Conservation (phyloP, 2,888 invertebrate species). For the Mesochorus sp. region DNA sequence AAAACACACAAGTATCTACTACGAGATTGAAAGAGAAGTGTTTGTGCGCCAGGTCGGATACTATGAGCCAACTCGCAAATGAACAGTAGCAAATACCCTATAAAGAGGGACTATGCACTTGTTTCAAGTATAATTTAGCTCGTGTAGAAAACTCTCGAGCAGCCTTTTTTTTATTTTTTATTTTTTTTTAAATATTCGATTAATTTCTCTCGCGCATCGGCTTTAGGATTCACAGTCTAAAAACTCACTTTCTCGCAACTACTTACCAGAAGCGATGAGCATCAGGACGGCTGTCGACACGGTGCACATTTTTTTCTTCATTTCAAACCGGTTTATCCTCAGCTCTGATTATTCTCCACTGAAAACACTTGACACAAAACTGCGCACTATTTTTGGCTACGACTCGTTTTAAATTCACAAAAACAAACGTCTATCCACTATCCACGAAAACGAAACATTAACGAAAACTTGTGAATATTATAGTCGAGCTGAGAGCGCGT, state of each 20-base stretch:
- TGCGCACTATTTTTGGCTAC: background rate
- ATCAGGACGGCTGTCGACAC: slow-evolving; percentile 25
- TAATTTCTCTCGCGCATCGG: background rate
- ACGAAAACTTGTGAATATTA: background rate
- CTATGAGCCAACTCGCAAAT: slow-evolving; percentile 21
- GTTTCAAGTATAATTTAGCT: background rate
- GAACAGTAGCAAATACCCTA: background rate
- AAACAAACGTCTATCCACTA: background rate
- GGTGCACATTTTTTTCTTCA: slow-evolving; percentile 9
- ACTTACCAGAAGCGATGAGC: slow-evolving; percentile 45
- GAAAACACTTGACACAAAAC: too few relatives aligned
- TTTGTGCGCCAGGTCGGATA: slow-evolving; percentile 23
- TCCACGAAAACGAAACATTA: background rate
- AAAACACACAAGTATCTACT: slow-evolving; percentile 28
- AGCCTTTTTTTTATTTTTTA: background rate
- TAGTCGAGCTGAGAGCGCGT: slow-evolving; percentile 6
- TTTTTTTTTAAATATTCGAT: slow-evolving; percentile 1
- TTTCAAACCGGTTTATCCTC: background rate
- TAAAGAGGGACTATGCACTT: background rate
- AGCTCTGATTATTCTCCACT: background rate
- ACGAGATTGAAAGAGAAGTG: slow-evolving; percentile 39
- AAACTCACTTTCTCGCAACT: too few relatives aligned
- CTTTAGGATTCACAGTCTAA: background rate
- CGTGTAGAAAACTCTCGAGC: background rate
- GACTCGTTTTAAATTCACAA: background rate